Evolutionary conservation across 2,797 vertebrate species (phyloP), one percentile per base, ranked within the genome.

Genomic region (Echeneis naucrates): DNA sequence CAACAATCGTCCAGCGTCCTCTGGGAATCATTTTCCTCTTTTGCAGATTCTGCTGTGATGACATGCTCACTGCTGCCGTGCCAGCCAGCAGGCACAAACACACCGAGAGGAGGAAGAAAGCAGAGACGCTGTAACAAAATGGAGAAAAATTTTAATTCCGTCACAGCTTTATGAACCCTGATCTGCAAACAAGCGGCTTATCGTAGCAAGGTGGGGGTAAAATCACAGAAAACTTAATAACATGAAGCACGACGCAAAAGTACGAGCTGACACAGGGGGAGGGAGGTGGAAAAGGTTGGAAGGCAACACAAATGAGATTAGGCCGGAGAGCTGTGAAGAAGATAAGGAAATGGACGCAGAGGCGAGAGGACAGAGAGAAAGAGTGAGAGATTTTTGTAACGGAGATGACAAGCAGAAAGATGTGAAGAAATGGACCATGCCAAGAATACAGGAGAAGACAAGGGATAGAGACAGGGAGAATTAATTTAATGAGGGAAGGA

Each of bases 1-100:
- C 61, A 73, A 61, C 75, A 70, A 42, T 53, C 53, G n/a, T 70
- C 23, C 10, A 1, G 50, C 23, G 50, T 79, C 80, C 65, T 48
- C 38, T 16, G 55, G 73, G 79, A 84, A 64, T 78, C 55, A 52
- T 44, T 72, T 38, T 50, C 53, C 55, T 57, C 57, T 17, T 23
- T 55, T 61, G 64, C 84, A 75, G 73, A 87, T 55, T 63, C 44
- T 17, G 52, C 66, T 62, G 61, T 61, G 77, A 82, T 77, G 83
- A 85, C 68, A 73, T 81, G 76, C 81, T 81, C 65, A 16, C 76
- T 82, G 77, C 65, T 59, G 64, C 74, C 47, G 50, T 55, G 54
- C 54, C 77, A 81, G 72, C 76, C 72, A 74, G 62, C 72, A 65
- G 33, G 7, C 60, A 23, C 44, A 63, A 53, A 21, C 61, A 56